Conservation (phyloP, 2,797 vertebrate genomes). For the Diglossa cyanea region DNA sequence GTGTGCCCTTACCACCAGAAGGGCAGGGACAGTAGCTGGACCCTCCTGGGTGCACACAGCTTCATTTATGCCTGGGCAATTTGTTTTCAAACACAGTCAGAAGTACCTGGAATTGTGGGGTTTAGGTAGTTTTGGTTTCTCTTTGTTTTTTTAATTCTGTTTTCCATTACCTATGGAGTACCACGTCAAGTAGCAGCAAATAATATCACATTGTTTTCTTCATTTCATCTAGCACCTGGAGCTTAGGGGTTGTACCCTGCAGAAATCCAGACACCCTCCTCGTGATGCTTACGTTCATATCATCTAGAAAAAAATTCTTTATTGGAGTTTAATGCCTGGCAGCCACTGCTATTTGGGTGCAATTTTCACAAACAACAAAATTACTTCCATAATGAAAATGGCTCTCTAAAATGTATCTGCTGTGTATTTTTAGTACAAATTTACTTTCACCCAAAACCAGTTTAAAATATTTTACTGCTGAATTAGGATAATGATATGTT, state of each 20-base stretch:
- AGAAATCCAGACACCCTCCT: neutral
- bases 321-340: neutral
- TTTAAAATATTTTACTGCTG: neutral
- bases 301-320: neutral
- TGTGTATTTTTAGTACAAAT: neutral
- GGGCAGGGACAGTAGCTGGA: neutral
- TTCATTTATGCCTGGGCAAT: neutral
- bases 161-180: neutral
- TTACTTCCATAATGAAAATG: neutral
- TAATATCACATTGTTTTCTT: neutral
- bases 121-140: neutral
- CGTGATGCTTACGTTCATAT: neutral
- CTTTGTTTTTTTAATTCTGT: neutral
- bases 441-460: neutral
- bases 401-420: neutral
- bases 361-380: neutral
- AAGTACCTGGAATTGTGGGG: neutral
- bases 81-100: neutral
- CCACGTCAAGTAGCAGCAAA: neutral
- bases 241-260: neutral
- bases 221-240: neutral
- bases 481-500: neutral
- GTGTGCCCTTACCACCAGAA: neutral
- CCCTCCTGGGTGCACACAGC: neutral
- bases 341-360: neutral